These are phyloP conservation scores for Silurus meridionalis DNA, from an alignment of 2,113 vertebrate genomes.

Conservation along the genomic window DNA sequence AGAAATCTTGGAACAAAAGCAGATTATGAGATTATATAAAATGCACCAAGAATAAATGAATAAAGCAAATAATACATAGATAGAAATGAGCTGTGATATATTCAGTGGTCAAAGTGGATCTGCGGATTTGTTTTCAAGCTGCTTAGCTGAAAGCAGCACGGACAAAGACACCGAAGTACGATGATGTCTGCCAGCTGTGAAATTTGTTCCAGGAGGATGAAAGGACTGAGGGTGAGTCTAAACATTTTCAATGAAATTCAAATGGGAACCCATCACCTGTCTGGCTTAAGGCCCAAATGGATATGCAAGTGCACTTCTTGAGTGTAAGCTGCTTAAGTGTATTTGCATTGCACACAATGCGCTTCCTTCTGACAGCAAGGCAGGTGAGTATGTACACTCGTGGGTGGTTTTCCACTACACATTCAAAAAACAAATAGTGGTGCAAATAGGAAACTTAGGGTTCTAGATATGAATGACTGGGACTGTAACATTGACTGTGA, in stretches of 20 bases:
- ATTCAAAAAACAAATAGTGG: not conserved
- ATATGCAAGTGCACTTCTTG: slow-evolving; percentile 5
- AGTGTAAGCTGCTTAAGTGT: slow-evolving; percentile 3
- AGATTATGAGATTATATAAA: slow-evolving; percentile 73
- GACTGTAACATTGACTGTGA: not conserved
- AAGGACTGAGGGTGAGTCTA: not conserved
- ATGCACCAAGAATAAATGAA: slow-evolving; percentile 51
- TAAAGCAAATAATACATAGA: slow-evolving; percentile 35
- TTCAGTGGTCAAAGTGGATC: slow-evolving; percentile 13
- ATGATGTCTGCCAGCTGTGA: slow-evolving; percentile 17
- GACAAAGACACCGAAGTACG: slow-evolving; percentile 30
- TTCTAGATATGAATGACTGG: not conserved
- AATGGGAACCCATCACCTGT: slow-evolving; percentile 4
- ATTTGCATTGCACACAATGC: slow-evolving; percentile 3
- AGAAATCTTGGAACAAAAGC: slow-evolving; percentile 62
- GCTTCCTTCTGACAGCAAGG: not conserved
- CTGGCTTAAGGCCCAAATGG: not conserved
- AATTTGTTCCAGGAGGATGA: slow-evolving; percentile 25
- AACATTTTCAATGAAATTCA: slow-evolving; percentile 8
- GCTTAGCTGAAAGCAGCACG: slow-evolving; percentile 11
- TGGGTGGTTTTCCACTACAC: not conserved
- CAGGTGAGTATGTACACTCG: slow-evolving; percentile 7
- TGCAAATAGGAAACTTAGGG: not conserved
- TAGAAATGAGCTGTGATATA: slow-evolving; percentile 44
- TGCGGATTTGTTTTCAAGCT: not conserved